Base-by-base conservation (phyloP, 2,888 invertebrate genomes). In the Eulithis testata region DNA sequence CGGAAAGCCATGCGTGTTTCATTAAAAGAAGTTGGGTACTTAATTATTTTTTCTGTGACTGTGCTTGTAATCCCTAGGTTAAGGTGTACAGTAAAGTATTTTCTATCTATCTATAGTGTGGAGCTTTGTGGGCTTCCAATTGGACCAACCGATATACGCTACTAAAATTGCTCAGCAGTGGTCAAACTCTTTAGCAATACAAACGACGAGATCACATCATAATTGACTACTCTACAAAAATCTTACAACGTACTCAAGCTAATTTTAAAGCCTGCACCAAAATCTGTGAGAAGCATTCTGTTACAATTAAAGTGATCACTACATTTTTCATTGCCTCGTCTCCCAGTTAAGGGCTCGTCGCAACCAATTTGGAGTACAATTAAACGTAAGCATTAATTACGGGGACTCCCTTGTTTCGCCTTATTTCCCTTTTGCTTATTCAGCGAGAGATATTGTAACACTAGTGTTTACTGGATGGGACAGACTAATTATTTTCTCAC, bases 351-450 rank as follows among this genome's bases (percentile, higher is more conserved):
- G 81, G 84, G 85, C 80, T 82, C 77, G 83, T 88, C 86, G 83
- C 80, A 76, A 79, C 84, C 86, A 88, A 87, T 89, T 89, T 84
- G 73, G 81, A 76, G 79, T 81, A 88, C 90, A 91, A 91, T 92
- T 91, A 91, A 91, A 90, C 84, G 89, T 89, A 86, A 90, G 90
- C 90, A 91, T 90, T 91, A 90, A 92, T 91, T 92, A 89, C 87
- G 83, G 86, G 85, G 85, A 83, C 85, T 86, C 79, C 73, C 79
- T 74, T 75, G 59, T 70, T 73, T 71, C 74, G 85, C 84, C 87
- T 89, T 91, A 88, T 91, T 92, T 90, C 88, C 86, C 87, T 88
- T 88, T 91, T 88, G 90, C 91, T 91, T 91, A 90, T 89, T 90
- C 90, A 88, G 89, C 87, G 81, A 78, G 81, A 81, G 81, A 76